Evolutionary conservation across 1,140 invertebrate species (phyloP).

Genomic region (Pararge aegeria): DNA sequence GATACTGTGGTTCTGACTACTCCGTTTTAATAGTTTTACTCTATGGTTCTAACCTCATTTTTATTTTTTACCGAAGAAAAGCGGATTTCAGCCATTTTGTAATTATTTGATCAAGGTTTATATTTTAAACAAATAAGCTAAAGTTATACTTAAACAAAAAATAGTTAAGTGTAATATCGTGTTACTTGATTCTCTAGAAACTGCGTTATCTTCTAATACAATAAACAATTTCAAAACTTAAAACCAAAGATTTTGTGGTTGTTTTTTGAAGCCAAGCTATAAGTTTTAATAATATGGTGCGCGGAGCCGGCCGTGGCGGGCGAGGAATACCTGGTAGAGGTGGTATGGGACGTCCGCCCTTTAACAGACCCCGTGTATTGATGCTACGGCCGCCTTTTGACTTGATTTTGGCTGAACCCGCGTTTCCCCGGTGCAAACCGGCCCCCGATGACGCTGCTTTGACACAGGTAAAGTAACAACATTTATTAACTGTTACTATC

Average conservation of each 20-base stretch:
- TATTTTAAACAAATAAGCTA: neutral
- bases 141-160: no score
- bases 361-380: conserved; percentile 84
- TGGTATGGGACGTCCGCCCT: conserved; percentile 83
- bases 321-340: conserved; percentile 81
- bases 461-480: conserved; percentile 82
- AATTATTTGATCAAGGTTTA: neutral
- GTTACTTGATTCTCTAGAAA: no score
- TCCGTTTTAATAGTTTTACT: neutral
- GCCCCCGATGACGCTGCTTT: conserved; percentile 92
- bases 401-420: conserved; percentile 91
- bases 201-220: neutral
- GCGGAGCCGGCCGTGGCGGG: conserved; percentile 80
- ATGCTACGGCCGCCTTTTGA: conserved; percentile 95
- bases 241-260: neutral
- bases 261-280: neutral
- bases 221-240: neutral
- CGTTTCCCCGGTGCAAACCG: conserved; percentile 93
- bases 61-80: neutral
- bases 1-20: no score
- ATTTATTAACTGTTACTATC: neutral
- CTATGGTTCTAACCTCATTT: neutral
- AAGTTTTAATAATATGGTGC: conserved; percentile 41
- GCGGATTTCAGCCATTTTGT: neutral
- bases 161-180: no score